Evolutionary conservation across 2,888 invertebrate species (phyloP).

Genomic region (Silvanus unidentatus): DNA sequence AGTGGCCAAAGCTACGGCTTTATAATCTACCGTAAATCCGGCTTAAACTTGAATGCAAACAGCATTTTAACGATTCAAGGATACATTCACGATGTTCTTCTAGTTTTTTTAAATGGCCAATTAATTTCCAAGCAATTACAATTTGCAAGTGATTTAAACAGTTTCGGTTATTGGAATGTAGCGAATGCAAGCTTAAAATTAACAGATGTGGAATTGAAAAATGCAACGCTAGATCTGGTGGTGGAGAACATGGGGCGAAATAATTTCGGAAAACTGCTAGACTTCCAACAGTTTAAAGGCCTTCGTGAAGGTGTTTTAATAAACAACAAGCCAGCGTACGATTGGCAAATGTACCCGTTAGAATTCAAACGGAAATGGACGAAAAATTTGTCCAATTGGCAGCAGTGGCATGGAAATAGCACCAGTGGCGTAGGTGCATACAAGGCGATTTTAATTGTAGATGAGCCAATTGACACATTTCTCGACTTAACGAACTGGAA

Average conservation of each 20-base stretch:
- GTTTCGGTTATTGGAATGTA: constrained; percentile 44
- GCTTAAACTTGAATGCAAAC: constrained; percentile 27
- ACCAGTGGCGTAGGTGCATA: constrained; percentile 13
- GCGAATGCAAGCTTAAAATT: constrained; percentile 30
- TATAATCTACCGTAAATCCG: constrained; percentile 47
- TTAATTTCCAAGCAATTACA: constrained; percentile 37
- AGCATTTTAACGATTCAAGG: constrained; percentile 38
- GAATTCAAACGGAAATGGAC: constrained; percentile 39
- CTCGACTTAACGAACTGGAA: constrained; percentile 21
- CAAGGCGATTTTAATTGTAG: constrained; percentile 11
- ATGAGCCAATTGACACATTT: constrained; percentile 15
- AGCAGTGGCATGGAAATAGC: constrained; percentile 14
- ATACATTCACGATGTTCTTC: constrained; percentile 47
- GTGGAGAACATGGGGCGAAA: constrained; percentile 79
- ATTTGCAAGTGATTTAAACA: constrained; percentile 30
- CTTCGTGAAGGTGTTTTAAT: constrained; percentile 41
- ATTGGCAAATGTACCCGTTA: constrained; percentile 18
- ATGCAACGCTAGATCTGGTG: constrained; percentile 44
- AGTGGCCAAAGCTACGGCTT: constrained; percentile 54
- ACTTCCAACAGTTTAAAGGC: constrained; percentile 44
- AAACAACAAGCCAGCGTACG: constrained; percentile 14
- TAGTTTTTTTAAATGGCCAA: constrained; percentile 46
- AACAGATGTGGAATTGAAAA: constrained; percentile 17
- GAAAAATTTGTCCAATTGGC: constrained; percentile 37
- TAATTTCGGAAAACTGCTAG: constrained; percentile 47